Evolutionary conservation across 37 sponge, comb jelly and placozoan genomes (phyloP), one percentile per base, ranked within the genome.

Genomic region (Aplysina aerophoba): DNA sequence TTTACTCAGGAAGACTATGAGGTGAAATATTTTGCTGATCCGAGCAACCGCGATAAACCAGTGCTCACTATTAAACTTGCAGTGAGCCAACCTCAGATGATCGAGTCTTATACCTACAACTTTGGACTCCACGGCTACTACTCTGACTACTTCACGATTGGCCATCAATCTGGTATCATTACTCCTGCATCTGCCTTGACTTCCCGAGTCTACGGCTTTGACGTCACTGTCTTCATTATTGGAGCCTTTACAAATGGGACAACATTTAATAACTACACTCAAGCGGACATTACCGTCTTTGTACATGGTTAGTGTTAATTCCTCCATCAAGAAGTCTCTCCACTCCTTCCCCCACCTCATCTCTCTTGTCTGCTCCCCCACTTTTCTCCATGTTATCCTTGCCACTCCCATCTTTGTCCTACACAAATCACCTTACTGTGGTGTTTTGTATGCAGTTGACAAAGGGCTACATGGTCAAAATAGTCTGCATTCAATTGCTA

Each of bases 121-220:
- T 69, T 34, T 35, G 71, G 35, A 6, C 71, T 69, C 6, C 14
- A 69, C 6, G 71, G 71, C 4, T 69, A 69, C 34, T 30, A 31
- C 34, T 1, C 71, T 1, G 71, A 69, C 71, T 69, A 27, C 34
- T 69, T 69, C 30, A 16, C 28, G 35, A 69, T 69, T 69, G 71
- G 71, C 0, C 28, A 69, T 34, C 30, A 1, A 4, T 34, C 27
- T 31, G 71, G 71, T 1, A 8, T 31, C 19, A n/a, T 27, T 6
- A 69, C 71, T 27, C 1, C 6, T 1, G 28, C 71, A 34, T 11
- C 50, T 44, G 15, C 71, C 34, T 1, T 69, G 71, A 69, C 2
- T 4, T 33, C 34, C 17, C 0, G 34, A 30, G 35, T 69, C 35
- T 69, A 69, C 6, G 1, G 4, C 17, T 69, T 69, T 30, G 19